Evolutionary conservation across 2,113 vertebrate genomes (phyloP), one percentile per base, ranked within the genome.

Genomic region (Leptobrachium ailaonicum): DNA sequence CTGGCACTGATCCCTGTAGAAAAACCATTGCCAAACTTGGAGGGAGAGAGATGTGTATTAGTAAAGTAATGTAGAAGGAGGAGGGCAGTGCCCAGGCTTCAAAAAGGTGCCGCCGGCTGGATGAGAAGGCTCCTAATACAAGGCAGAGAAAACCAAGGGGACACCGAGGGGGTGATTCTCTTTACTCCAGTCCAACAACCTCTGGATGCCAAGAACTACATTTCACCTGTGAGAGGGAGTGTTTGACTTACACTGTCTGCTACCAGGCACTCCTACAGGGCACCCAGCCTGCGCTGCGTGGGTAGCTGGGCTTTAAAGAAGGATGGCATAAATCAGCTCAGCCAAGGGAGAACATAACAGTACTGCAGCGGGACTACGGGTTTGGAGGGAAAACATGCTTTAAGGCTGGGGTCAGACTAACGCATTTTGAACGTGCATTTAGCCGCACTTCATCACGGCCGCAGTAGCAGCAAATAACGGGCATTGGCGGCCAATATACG

Each of bases 21-120:
- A 62, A 81, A 63, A 69, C 43, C 66, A 50, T 72, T 81, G 79
- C 79, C 79, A 81, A 81, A 41, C 43, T 58, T 41, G 50, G 56
- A 69, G 42, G 71, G 72, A 75, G 72, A 63, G 79, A 69, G 71
- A 74, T 50, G 79, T 69, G 79, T 47, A 81, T 74, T 81, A 68
- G 79, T 81, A 69, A 32, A 80, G 79, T 81, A 53, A 75, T 75
- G 20, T 11, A 32, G 45, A 72, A 54, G 77, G 77, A 79, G 7
- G 41, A 69, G 32, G 64, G 13, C 54, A 50, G 11, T 60, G 56
- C 56, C 56, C 20, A 60, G 40, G 56, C 79, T 81, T 81, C 72
- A 81, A 81, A 32, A 80, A 45, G 79, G 67, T 81, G 60, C 72
- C 72, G 79, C 70, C 14, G 11, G 56, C n/a, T 47, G 56, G 43